Evolutionary conservation across 2,113 vertebrate species (phyloP).

Genomic region (Aegotheles bennettii): DNA sequence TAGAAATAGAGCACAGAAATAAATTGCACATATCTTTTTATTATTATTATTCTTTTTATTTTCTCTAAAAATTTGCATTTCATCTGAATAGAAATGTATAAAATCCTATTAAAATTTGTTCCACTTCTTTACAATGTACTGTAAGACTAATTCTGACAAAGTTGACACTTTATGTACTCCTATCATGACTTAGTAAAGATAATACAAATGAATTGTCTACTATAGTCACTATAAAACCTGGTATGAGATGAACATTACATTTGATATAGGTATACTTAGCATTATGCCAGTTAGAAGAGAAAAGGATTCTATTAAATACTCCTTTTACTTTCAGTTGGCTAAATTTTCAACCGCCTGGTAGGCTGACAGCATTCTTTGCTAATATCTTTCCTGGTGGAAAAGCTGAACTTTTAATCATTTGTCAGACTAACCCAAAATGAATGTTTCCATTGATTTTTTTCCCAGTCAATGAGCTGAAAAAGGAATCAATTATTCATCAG

Average conservation of each 20-base stretch:
- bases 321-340: background rate
- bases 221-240: constrained; percentile 5
- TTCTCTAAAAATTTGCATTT: background rate
- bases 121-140: background rate
- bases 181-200: background rate
- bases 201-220: constrained; percentile 40
- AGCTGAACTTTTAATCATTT: background rate
- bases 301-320: background rate
- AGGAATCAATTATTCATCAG: background rate
- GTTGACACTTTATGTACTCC: background rate
- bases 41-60: background rate
- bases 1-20: background rate
- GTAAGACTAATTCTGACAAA: constrained; percentile 18
- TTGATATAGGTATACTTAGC: background rate
- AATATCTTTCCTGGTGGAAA: background rate
- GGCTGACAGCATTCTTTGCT: background rate
- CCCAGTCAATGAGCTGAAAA: background rate
- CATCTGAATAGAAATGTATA: background rate
- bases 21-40: background rate
- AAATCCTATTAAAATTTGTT: constrained; percentile 14
- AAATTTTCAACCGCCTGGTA: background rate
- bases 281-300: background rate
- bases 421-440: background rate
- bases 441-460: background rate
- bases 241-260: background rate